Evolutionary conservation across 2,888 invertebrate species (phyloP), one percentile per base, ranked within the genome.

Genomic region (Priocnemis perturbator): DNA sequence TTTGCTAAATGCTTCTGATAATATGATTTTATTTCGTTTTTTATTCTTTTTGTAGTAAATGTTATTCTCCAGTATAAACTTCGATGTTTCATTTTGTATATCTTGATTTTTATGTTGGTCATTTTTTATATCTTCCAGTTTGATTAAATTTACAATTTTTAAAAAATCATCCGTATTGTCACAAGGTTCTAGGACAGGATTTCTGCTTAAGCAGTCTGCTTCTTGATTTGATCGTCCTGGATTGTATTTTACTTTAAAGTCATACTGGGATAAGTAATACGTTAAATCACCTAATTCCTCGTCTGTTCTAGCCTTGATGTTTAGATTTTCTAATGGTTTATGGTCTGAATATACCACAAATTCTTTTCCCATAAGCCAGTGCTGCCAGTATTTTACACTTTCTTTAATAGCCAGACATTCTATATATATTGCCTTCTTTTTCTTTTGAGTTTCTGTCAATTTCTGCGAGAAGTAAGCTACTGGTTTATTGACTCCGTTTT

Each of bases 351-450:
- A 73, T 21, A 78, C 63, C 0, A 47, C 55, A 59, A 78, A 78
- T 57, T 70, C 71, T 50, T 71, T 50, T 2, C 73, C 78, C 14
- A 79, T 78, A 15, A 78, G 26, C 15, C 70, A 67, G 44, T 76
- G 73, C 61, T 77, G 78, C 77, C 81, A 76, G 47, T 74, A 78
- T 50, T 69, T 47, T 14, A 74, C 64, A 7, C 72, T 68, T 65
- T 81, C 76, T 64, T 81, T 78, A 14, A 78, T 78, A 0, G 77
- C 74, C 17, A 77, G n/a, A 23, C 74, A 70, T 73, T 81, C 77
- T 14, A 79, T 52, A 30, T 69, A 77, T 15, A 81, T 81, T 2
- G 76, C 77, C 69, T 72, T 73, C 67, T 69, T 63, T 21, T 26
- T 69, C 60, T 75, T 76, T 63, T 78, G 70, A 56, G 48, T 23